A percentile compares a stretch with the other conserved stretches of the same genome.
Evolutionary conservation across 1,140 invertebrate species (phyloP).

Genomic region (Cataglyphis hispanica): DNA sequence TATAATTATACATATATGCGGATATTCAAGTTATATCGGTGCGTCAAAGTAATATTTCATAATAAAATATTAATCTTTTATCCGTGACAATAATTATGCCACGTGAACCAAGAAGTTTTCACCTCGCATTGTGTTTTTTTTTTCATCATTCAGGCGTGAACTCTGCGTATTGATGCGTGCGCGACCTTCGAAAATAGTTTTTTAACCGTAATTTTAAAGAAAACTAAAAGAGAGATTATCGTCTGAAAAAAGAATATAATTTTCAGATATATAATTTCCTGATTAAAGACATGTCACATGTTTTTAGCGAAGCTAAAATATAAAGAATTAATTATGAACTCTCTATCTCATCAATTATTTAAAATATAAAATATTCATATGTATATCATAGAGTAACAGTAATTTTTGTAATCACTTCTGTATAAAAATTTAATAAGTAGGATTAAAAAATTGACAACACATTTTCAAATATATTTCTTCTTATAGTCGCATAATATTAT

Average conservation of each 20-base stretch:
- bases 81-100: neutral
- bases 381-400: too few species aligned
- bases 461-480: neutral
- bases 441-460: neutral
- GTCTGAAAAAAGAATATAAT: neutral
- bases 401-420: neutral
- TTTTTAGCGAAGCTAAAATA: neutral
- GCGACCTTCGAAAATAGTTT: slow-evolving; percentile 38
- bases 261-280: neutral
- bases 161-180: slow-evolving; percentile 23
- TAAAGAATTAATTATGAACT: slow-evolving; percentile 10
- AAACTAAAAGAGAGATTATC: slow-evolving; percentile 9
- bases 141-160: slow-evolving; percentile 36
- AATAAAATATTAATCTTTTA: slow-evolving; percentile 6
- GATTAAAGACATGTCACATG: neutral
- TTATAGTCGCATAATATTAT: neutral
- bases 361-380: neutral
- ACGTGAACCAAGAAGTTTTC: slow-evolving; percentile 11
- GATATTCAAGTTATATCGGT: neutral
- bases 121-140: slow-evolving; percentile 32
- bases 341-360: neutral
- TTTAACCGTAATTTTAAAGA: slow-evolving; percentile 1
- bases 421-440: neutral
- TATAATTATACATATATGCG: neutral
- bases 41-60: slow-evolving; percentile 1